phyloP scores from a whole-genome alignment of 2,888 invertebrate genomes.

The Ypsolopha scabrella region DNA sequence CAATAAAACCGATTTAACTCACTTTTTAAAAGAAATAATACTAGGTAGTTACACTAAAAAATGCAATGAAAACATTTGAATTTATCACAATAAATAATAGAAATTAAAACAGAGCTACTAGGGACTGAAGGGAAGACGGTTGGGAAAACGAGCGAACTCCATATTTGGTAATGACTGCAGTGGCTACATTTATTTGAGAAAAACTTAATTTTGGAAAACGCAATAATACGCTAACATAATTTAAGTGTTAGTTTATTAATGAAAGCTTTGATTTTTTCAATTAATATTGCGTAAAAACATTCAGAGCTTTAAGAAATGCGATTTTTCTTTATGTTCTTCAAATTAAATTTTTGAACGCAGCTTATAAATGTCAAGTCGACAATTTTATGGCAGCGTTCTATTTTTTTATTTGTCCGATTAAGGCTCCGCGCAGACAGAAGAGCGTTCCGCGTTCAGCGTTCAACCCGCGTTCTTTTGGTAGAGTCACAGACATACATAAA shows the following conservation, averaged over 20 bases:
- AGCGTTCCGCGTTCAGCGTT: too few species aligned
- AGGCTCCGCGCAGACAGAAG: too few species aligned
- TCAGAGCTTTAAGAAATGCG: conserved; percentile 12
- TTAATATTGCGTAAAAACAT: too few species aligned
- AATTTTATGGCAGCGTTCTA: conserved; percentile 18
- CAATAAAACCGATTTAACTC: conserved; percentile 39
- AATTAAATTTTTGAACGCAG: conserved; percentile 40
- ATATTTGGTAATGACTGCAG: conserved; percentile 77
- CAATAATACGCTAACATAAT: too few species aligned
- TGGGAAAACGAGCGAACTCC: conserved; percentile 75
- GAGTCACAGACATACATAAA: too few species aligned
- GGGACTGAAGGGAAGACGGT: conserved; percentile 69
- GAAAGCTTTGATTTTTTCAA: conserved; percentile 3
- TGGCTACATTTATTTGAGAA: conserved; percentile 34
- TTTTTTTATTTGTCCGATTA: neutral
- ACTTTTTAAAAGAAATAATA: conserved; percentile 51
- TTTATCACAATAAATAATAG: conserved; percentile 38
- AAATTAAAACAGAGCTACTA: conserved; percentile 66
- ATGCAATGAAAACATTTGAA: conserved; percentile 65
- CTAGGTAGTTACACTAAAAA: conserved; percentile 49
- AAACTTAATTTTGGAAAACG: conserved; percentile 1
- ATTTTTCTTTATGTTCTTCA: conserved; percentile 17
- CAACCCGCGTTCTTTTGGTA: too few species aligned
- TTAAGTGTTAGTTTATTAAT: neutral
- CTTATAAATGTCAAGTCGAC: conserved; percentile 15